Evolutionary conservation across 2,797 vertebrate genomes (phyloP).

Genomic region (Craterocephalus amniculus): DNA sequence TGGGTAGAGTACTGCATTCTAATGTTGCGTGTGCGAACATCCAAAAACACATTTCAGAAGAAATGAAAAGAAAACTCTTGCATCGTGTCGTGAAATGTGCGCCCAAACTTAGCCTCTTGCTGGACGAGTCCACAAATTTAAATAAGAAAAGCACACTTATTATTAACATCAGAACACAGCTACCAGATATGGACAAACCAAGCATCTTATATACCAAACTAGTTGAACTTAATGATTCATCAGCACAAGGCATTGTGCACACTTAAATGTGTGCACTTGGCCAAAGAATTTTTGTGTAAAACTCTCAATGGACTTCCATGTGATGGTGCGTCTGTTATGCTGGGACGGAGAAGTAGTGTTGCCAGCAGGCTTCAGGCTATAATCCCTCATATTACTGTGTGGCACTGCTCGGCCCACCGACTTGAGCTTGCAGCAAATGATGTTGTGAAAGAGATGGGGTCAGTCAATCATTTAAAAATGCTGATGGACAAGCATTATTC

Average conservation of each 20-base stretch:
- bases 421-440: neutral
- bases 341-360: neutral
- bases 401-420: constrained; percentile 4
- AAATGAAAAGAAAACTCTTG: constrained; percentile 1
- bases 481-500: neutral
- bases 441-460: neutral
- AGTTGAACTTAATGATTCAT: neutral
- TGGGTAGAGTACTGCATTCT: neutral
- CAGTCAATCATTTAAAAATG: constrained; percentile 1
- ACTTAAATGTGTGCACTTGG: neutral
- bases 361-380: neutral
- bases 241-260: no score
- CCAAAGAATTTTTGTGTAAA: neutral
- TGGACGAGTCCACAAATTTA: constrained; percentile 3
- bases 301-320: neutral
- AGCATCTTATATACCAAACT: neutral
- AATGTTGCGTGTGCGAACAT: constrained; percentile 1
- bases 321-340: neutral
- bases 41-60: constrained; percentile 1
- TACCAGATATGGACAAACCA: neutral
- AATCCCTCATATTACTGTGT: neutral
- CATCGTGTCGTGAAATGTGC: neutral
- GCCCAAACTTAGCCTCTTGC: neutral
- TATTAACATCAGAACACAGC: neutral
- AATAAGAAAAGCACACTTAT: neutral